phyloP scores from a whole-genome alignment of 1,140 invertebrate species.

The Brachionus plicatilis region DNA sequence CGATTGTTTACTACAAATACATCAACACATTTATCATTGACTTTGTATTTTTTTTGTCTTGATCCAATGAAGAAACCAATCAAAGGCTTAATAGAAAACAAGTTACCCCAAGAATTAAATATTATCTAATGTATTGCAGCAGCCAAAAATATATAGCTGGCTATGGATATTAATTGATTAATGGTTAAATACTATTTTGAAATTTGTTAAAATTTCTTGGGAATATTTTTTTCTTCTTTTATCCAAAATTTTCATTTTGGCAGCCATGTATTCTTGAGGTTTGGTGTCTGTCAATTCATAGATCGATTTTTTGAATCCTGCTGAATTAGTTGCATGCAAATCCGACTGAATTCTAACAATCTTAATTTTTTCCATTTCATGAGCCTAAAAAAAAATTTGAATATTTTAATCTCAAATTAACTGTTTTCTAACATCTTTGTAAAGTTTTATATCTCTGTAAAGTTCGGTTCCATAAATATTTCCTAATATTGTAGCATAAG shows the following conservation, averaged over 20 bases:
- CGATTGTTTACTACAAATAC: background rate
- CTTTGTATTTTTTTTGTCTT: background rate
- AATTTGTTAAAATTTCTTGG: background rate
- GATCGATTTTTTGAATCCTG: background rate
- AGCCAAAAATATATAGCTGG: background rate
- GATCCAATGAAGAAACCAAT: background rate
- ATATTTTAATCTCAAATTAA: background rate
- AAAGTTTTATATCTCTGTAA: conserved; percentile 36
- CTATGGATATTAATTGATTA: background rate
- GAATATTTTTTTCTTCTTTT: background rate
- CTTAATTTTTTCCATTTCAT: conserved; percentile 8
- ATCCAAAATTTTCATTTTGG: background rate
- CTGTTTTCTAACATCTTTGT: background rate
- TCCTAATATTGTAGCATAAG: conserved; percentile 31
- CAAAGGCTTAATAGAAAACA: background rate
- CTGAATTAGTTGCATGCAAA: conserved; percentile 14
- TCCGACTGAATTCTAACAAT: conserved; percentile 3
- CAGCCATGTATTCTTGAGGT: background rate
- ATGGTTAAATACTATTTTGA: background rate
- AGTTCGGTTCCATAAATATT: conserved; percentile 39
- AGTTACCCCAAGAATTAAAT: too few species aligned
- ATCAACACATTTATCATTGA: background rate
- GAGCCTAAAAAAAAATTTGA: background rate
- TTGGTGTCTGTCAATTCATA: background rate
- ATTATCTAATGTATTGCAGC: background rate